Percentiles rank a stretch among this genome's conserved stretches.
Conservation (phyloP, 2,888 invertebrate genomes). For the Eurytoma californica region DNA sequence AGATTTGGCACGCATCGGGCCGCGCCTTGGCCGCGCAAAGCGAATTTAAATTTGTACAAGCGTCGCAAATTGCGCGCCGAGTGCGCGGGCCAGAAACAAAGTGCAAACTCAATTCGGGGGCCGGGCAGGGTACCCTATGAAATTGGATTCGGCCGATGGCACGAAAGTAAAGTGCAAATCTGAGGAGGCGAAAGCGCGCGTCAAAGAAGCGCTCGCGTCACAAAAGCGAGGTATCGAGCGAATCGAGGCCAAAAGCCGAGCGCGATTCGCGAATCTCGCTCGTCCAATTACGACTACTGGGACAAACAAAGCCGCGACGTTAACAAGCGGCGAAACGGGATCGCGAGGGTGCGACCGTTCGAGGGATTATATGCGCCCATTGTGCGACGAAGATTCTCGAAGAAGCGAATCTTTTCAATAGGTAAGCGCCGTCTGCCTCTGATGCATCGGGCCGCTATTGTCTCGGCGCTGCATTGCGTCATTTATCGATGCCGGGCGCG, state of each 20-base stretch:
- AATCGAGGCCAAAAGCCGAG: not conserved
- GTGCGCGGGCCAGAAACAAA: not conserved
- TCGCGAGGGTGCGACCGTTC: not conserved
- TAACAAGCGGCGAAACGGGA: conserved; percentile 21
- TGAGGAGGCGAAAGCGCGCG: not conserved
- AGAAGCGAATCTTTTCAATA: conserved; percentile 21
- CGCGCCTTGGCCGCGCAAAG: conserved; percentile 10
- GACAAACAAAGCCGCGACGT: not conserved
- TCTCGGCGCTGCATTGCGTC: conserved; percentile 30
- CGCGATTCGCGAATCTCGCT: conserved; percentile 35
- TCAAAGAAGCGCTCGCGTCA: conserved; percentile 4
- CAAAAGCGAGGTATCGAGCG: not conserved
- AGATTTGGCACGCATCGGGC: not conserved
- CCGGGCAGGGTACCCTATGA: conserved; percentile 11
- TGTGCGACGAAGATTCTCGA: not conserved
- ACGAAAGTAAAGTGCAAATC: conserved; percentile 22
- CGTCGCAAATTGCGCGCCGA: conserved; percentile 4
- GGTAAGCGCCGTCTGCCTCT: conserved; percentile 9
- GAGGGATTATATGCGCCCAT: not conserved
- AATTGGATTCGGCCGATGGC: conserved; percentile 8
- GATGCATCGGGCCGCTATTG: conserved; percentile 22
- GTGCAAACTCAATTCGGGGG: conserved; percentile 30
- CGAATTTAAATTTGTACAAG: conserved; percentile 16
- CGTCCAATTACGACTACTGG: not conserved
- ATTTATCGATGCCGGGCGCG: conserved; percentile 29